Evolutionary conservation across 2,888 invertebrate species (phyloP).

Genomic region (Rhingia campestris): DNA sequence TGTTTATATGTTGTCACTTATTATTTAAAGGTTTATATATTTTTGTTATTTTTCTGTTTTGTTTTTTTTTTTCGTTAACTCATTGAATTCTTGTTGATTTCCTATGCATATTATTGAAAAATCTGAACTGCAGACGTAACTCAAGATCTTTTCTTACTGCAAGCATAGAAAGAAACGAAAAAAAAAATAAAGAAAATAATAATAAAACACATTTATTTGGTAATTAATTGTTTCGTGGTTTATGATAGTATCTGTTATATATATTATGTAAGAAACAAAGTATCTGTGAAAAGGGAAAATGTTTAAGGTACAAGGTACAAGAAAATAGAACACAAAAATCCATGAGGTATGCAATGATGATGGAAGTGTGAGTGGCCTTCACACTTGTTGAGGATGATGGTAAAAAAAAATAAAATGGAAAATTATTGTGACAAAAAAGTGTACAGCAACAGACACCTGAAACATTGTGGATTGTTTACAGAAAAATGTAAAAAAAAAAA

Average conservation of each 20-base stretch:
- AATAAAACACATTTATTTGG: slow-evolving; percentile 73
- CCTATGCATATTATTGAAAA: slow-evolving; percentile 96
- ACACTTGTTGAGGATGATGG: slow-evolving; percentile 34
- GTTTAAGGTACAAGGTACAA: slow-evolving; percentile 25
- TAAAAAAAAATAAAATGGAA: slow-evolving; percentile 5
- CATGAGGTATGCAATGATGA: slow-evolving; percentile 56
- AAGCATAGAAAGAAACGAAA: slow-evolving; percentile 79
- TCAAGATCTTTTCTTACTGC: slow-evolving; percentile 98
- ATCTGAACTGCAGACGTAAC: slow-evolving; percentile 96
- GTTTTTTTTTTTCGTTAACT: slow-evolving; percentile 77
- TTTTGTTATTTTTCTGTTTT: slow-evolving; percentile 74
- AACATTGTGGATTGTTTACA: slow-evolving; percentile 20
- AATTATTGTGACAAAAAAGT: slow-evolving; percentile 20
- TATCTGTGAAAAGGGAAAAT: slow-evolving; percentile 63
- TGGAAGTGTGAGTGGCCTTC: slow-evolving; percentile 36
- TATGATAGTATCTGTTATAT: slow-evolving; percentile 42
- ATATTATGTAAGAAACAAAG: slow-evolving; percentile 50
- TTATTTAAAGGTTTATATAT: slow-evolving; percentile 72
- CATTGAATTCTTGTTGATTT: slow-evolving; percentile 94
- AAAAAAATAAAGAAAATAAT: slow-evolving; percentile 76
- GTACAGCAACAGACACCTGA: slow-evolving; percentile 69
- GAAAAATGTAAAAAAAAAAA: background rate
- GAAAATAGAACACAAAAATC: slow-evolving; percentile 37
- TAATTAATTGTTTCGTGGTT: slow-evolving; percentile 46
- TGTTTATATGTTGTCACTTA: slow-evolving; percentile 43